Percentiles rank a stretch among this genome's conserved stretches.
Conservation (phyloP, 2,797 vertebrate species). For the Eulemur mongoz region DNA sequence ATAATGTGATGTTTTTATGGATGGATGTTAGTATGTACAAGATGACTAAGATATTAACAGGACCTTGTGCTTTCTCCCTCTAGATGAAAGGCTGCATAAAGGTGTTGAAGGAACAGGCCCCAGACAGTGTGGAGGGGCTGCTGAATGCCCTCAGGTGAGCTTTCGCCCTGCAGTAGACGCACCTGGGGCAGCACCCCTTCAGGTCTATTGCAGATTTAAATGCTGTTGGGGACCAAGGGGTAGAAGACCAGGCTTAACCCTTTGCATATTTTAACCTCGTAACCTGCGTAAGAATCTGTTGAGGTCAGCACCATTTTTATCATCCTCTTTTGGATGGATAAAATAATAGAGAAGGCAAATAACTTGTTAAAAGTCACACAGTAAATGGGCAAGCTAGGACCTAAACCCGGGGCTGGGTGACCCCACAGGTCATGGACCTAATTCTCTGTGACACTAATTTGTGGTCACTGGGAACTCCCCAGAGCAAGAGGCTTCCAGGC, state of each 20-base stretch:
- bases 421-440: not conserved
- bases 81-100: conserved; percentile 95
- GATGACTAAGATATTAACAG: not conserved
- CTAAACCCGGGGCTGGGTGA: not conserved
- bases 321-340: not conserved
- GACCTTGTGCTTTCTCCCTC: conserved; percentile 61
- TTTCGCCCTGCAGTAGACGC: rapidly evolving
- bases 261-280: not conserved
- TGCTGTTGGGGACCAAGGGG: not conserved
- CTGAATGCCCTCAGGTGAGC: conserved; percentile 97
- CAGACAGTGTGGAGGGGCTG: conserved; percentile 97
- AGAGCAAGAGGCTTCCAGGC: not conserved
- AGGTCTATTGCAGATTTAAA: not conserved
- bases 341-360: not conserved
- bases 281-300: not conserved
- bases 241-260: not conserved
- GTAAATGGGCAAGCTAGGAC: not conserved
- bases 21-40: not conserved
- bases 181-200: not conserved
- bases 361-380: not conserved
- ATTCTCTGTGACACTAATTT: not conserved
- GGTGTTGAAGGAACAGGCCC: conserved; percentile 97
- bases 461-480: not conserved
- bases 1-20: not conserved
- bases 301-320: not conserved